Evolutionary conservation across 2,888 invertebrate species (phyloP).

Genomic region (Aspidiotus rigidus): DNA sequence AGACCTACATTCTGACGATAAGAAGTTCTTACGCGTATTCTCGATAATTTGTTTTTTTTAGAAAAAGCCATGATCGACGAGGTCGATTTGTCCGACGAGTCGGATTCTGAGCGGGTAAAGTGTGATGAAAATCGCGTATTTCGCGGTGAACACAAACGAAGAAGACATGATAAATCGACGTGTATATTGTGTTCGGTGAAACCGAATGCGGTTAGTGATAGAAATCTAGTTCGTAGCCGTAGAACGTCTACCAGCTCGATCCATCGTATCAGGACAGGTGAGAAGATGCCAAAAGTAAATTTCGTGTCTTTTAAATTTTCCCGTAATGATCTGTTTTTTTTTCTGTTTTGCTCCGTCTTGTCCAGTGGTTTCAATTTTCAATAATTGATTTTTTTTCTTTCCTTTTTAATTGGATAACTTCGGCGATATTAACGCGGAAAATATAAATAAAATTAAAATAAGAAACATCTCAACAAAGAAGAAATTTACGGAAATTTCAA

Average conservation of each 20-base stretch:
- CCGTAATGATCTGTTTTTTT: too few species aligned
- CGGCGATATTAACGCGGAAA: too few species aligned
- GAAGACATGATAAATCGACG: conserved; percentile 36
- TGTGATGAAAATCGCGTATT: conserved; percentile 18
- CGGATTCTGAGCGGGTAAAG: conserved; percentile 35
- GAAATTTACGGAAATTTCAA: neutral
- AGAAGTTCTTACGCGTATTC: neutral
- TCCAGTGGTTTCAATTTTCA: too few species aligned
- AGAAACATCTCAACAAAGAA: too few species aligned
- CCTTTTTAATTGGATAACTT: neutral
- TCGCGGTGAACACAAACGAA: conserved; percentile 24
- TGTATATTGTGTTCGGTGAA: conserved; percentile 38
- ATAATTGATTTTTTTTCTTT: too few species aligned
- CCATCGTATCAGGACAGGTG: conserved; percentile 40
- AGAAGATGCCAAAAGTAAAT: neutral
- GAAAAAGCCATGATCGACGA: conserved; percentile 17
- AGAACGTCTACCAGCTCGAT: conserved; percentile 40
- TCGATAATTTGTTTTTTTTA: conserved; percentile 1
- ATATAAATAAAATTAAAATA: too few species aligned
- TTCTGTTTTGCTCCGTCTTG: too few species aligned
- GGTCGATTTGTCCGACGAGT: conserved; percentile 35
- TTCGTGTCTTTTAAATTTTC: neutral
- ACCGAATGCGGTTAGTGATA: conserved; percentile 23
- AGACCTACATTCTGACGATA: neutral
- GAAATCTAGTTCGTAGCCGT: conserved; percentile 36